Evolutionary conservation across 1,140 invertebrate genomes (phyloP).

Genomic region (Drosophila tani): DNA sequence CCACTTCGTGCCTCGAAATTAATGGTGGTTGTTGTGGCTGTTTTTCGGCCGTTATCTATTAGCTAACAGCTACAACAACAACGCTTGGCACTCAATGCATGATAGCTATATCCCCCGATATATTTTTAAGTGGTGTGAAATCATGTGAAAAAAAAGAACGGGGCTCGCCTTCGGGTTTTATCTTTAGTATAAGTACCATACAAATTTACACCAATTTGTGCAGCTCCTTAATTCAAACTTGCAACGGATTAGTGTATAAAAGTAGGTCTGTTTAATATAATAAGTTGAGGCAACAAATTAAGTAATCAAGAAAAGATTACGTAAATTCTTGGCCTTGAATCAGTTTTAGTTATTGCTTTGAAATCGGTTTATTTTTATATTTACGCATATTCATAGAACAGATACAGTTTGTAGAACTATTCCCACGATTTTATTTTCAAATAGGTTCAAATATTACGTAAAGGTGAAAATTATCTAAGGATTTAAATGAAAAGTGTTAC

Average conservation of each 20-base stretch:
- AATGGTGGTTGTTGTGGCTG: constrained; percentile 42
- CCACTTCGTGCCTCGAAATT: constrained; percentile 42
- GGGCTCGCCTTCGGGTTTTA: constrained; percentile 5
- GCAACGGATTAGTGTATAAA: not conserved
- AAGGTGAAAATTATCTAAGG: not conserved
- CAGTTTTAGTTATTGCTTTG: no score
- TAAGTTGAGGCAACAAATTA: no score
- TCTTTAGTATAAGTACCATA: constrained; percentile 3
- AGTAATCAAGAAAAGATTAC: no score
- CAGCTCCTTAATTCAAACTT: not conserved
- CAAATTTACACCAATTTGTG: not conserved
- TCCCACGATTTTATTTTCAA: no score
- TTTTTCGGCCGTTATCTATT: constrained; percentile 45
- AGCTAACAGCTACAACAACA: constrained; percentile 38
- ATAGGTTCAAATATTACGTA: not conserved
- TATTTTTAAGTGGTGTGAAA: constrained; percentile 34
- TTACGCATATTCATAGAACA: no score
- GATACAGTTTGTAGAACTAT: no score
- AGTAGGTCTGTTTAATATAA: not conserved
- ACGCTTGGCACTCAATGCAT: constrained; percentile 28
- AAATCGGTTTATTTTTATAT: no score
- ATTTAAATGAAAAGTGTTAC: not conserved
- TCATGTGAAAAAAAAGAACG: constrained; percentile 6
- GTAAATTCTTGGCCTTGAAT: no score
- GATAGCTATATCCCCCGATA: constrained; percentile 23